Evolutionary conservation across 2,888 invertebrate species (phyloP), one percentile per base, ranked within the genome.

Genomic region (Panorpa germanica): DNA sequence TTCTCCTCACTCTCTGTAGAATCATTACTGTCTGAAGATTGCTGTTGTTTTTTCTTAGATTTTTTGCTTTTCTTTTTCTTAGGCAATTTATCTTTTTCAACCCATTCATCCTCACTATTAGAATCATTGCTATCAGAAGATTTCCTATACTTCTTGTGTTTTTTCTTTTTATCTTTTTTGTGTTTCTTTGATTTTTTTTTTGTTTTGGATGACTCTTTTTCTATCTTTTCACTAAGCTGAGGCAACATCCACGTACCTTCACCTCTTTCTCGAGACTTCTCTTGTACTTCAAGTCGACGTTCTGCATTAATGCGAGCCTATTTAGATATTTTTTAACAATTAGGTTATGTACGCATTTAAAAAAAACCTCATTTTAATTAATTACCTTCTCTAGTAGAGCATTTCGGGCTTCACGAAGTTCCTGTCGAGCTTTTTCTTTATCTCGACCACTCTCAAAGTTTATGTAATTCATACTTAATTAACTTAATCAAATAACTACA

Each of bases 61-160:
- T 23, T 31, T 33, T 41, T 28, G 37, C 24, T 39, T 37, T 25
- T 34, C 38, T 32, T 31, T 33, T 29, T 20, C 30, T 32, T 26
- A 12, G 29, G 32, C 18, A n/a, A 29, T 31, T 43, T 37, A 29
- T 46, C 39, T 39, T 62, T 66, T 49, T 74, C 74, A 5, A 71
- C 59, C 72, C 74, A 74, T 47, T 64, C 61, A 37, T 65, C 62
- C 25, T 57, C 55, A 35, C 49, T 42, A 26, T 48, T 43, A 12
- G 14, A 23, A 29, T 35, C 3, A 4, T 27, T 19, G 4, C 28
- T 21, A 27, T 33, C 40, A 5, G 43, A 41, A n/a, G n/a, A n/a
- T n/a, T 15, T 29, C 33, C 28, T 33, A 13, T 22, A 40, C 17
- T 41, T 42, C 31, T 43, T 46, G 2, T 38, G 34, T 25, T 46